These are phyloP conservation scores for Unio pictorum DNA, from an alignment of 2,888 invertebrate species.

Conservation along the genomic window DNA sequence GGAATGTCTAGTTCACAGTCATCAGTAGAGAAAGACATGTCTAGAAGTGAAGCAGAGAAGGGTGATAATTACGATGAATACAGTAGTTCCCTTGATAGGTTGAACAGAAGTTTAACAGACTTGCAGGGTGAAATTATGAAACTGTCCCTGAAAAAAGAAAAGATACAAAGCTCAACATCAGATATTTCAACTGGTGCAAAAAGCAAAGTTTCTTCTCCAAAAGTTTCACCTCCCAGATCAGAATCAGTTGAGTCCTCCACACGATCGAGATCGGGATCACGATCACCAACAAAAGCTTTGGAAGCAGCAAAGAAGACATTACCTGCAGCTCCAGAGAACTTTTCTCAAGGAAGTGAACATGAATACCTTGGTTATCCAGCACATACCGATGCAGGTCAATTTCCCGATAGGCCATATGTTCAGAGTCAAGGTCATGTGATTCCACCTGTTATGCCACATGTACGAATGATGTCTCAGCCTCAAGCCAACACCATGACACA, in stretches of 20 bases:
- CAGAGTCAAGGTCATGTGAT: too few relatives aligned
- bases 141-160: constrained; percentile 77
- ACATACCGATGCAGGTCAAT: constrained; percentile 15
- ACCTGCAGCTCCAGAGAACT: constrained; percentile 10
- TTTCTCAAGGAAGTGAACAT: constrained; percentile 1
- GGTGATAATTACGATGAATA: constrained; percentile 47
- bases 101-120: constrained; percentile 94
- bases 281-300: constrained; percentile 24
- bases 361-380: constrained; percentile 18
- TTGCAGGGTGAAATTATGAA: constrained; percentile 95
- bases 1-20: constrained; percentile 13
- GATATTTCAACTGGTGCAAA: constrained; percentile 5
- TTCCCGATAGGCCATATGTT: too few relatives aligned
- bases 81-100: constrained; percentile 65
- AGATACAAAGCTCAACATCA: constrained; percentile 20
- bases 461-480: too few relatives aligned
- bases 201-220: not conserved
- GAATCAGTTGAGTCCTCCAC: not conserved
- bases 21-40: constrained; percentile 9
- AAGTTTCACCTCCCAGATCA: constrained; percentile 1
- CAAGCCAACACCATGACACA: too few relatives aligned
- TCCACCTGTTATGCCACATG: too few relatives aligned
- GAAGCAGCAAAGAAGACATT: constrained; percentile 17
- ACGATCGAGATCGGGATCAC: constrained; percentile 18
- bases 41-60: constrained; percentile 4